A percentile compares a stretch with the other conserved stretches of the same genome.
phyloP scores from a whole-genome alignment of 2,888 invertebrate species.

The Machimus atricapillus region DNA sequence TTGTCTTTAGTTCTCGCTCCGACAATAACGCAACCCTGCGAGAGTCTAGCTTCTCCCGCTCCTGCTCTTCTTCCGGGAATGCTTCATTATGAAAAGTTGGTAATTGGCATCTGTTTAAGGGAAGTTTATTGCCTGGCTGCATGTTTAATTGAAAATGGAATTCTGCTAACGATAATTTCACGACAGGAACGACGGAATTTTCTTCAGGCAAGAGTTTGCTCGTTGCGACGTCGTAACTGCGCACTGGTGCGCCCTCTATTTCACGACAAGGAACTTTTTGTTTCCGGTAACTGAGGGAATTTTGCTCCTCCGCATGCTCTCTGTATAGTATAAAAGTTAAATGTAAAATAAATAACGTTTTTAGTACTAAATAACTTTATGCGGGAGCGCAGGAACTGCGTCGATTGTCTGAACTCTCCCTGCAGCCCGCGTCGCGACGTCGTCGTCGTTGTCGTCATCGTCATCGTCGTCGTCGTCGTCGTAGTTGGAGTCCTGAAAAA shows the following conservation, averaged over 20 bases:
- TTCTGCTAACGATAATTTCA: conserved; percentile 19
- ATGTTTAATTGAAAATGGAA: conserved; percentile 35
- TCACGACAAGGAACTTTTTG: not conserved
- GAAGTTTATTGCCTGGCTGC: conserved; percentile 36
- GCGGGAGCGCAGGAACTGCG: not conserved
- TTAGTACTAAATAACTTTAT: not conserved
- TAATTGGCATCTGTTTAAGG: conserved; percentile 34
- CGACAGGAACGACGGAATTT: conserved; percentile 11
- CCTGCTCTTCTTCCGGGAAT: not conserved
- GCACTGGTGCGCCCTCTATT: not conserved
- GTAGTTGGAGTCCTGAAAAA: not conserved
- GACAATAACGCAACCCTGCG: not conserved
- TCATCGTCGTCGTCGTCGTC: not conserved
- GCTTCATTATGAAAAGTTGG: conserved; percentile 35
- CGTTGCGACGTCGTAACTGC: not conserved
- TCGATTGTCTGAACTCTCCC: not conserved
- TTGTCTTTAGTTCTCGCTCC: not conserved
- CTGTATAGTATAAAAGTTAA: not conserved
- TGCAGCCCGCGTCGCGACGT: not conserved
- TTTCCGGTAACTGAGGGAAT: not conserved
- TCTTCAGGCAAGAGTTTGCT: not conserved
- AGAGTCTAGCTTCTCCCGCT: not conserved
- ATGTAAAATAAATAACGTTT: not conserved
- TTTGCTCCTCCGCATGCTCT: not conserved
- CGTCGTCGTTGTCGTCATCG: not conserved